phyloP scores from a whole-genome alignment of 1,140 invertebrate genomes.

The Cyclargus thomasi region DNA sequence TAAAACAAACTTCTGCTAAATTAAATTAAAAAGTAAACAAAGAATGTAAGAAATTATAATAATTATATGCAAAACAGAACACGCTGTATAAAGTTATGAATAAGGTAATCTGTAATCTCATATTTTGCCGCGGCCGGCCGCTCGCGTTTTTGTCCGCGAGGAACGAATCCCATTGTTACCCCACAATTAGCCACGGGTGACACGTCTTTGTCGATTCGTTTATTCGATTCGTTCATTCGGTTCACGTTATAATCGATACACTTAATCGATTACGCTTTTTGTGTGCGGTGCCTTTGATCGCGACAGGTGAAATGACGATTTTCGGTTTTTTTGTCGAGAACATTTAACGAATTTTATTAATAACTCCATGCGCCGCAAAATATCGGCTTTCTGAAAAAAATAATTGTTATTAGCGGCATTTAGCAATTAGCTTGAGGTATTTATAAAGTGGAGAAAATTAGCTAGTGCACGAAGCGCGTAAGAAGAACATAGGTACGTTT shows the following conservation, averaged over 20 bases:
- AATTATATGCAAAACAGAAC: slow-evolving; percentile 25
- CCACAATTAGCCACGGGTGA: slow-evolving; percentile 47
- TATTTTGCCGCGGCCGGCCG: slow-evolving; percentile 42
- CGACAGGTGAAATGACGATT: slow-evolving; percentile 31
- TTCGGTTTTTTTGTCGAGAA: not conserved
- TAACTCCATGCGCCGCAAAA: not conserved
- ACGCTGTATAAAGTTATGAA: slow-evolving; percentile 38
- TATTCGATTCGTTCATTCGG: slow-evolving; percentile 55
- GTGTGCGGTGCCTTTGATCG: slow-evolving; percentile 41
- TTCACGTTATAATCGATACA: slow-evolving; percentile 51
- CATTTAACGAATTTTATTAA: slow-evolving; percentile 9
- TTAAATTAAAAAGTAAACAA: not conserved
- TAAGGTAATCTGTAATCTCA: slow-evolving; percentile 45
- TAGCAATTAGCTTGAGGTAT: not conserved
- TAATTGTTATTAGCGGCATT: not conserved
- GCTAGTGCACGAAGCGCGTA: not conserved
- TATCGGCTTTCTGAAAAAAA: slow-evolving; percentile 12
- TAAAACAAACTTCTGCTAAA: no score
- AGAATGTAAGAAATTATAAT: no score
- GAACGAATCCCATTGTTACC: slow-evolving; percentile 54
- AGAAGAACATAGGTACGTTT: no score
- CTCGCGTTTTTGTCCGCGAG: slow-evolving; percentile 57
- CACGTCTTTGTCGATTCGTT: slow-evolving; percentile 33
- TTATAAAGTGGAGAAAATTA: not conserved
- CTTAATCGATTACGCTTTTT: slow-evolving; percentile 51